Evolutionary conservation across 2,888 invertebrate genomes (phyloP), one percentile per base, ranked within the genome.

Genomic region (Parnassius smintheus): DNA sequence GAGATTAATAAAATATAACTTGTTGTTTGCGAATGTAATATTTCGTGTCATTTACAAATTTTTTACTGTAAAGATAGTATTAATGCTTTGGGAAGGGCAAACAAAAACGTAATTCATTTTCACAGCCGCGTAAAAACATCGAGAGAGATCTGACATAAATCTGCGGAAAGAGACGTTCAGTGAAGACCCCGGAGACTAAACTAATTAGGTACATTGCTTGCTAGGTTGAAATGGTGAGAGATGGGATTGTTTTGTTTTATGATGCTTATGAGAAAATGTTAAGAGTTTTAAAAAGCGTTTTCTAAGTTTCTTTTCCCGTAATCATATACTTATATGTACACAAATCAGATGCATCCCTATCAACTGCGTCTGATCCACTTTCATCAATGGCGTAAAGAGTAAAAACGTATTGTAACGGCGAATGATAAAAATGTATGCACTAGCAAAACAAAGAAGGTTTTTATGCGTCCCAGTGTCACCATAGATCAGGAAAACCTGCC

Each of bases 191-290:
- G 77, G 78, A 81, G 81, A 82, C 80, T 82, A 83, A 87, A 85
- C 86, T 88, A 89, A 90, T 89, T 86, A 35, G 35, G 35, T 35
- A 88, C 88, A 89, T 90, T 89, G 88, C 82, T 79, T 75, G 78
- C 78, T 76, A 75, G 76, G 77, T 77, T 83, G 73, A 83, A 83
- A 82, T 66, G 67, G 68, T 65, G 61, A 59, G 62, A 65, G 22
- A 67, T 67, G 9, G 63, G 65, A 65, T 66, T 10, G 68, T 76
- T 75, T 72, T 59, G 62, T 64, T 45, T 61, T 71, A 71, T 74
- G 75, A 74, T 78, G 75, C 75, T 78, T 77, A 72, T 72, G 70
- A 75, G 74, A 35, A 35, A 35, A 76, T 73, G 67, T 72, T 46
- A 45, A 2, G 58, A 44, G 22, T 35, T 50, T 18, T 44, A 42